These are phyloP conservation scores for Ochotona curzoniae DNA, from an alignment of 2,113 vertebrate species.

Conservation along the genomic window DNA sequence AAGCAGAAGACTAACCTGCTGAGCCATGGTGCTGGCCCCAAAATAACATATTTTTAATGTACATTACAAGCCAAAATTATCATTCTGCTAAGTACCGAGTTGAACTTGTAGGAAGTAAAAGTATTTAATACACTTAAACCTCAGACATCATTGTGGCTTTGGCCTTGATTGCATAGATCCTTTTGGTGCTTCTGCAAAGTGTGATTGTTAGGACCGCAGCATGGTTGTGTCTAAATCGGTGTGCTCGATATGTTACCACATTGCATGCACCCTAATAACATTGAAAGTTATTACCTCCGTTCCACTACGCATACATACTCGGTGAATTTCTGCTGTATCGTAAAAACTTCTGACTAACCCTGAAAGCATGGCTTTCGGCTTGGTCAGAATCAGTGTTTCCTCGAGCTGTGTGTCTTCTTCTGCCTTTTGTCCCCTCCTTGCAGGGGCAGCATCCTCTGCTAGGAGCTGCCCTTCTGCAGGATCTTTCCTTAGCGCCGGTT, in stretches of 20 bases:
- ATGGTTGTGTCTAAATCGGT: background rate
- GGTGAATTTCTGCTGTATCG: background rate
- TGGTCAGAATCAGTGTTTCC: background rate
- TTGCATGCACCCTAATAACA: background rate
- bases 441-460: background rate
- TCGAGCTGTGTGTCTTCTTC: rapidly evolving
- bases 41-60: no score
- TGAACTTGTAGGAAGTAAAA: no score
- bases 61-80: no score
- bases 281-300: background rate
- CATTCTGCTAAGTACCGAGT: no score
- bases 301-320: background rate
- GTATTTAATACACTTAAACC: background rate
- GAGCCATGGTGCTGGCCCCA: no score
- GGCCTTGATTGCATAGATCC: background rate
- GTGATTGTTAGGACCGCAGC: background rate
- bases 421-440: background rate
- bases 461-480: background rate
- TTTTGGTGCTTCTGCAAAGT: background rate
- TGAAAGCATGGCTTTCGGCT: background rate
- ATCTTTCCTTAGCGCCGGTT: background rate
- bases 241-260: background rate
- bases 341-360: background rate
- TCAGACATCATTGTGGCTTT: background rate
- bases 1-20: no score